phyloP scores from a whole-genome alignment of 1,140 invertebrate genomes.

The Sitophilus oryzae region DNA sequence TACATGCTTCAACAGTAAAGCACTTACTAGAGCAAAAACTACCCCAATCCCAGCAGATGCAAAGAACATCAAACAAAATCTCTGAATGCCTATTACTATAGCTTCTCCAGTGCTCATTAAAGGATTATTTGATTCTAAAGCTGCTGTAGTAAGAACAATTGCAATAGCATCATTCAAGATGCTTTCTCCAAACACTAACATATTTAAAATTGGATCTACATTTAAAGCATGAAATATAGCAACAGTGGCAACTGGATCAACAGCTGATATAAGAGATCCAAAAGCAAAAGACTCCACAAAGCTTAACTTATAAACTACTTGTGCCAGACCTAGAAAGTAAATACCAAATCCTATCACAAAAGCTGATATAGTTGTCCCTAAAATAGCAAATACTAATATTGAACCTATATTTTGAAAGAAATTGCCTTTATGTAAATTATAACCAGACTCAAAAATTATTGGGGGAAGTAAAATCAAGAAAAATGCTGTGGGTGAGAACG shows the following conservation, averaged over 20 bases:
- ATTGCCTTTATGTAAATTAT: slow-evolving; percentile 97
- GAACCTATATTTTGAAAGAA: slow-evolving; percentile 98
- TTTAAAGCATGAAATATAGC: slow-evolving; percentile 97
- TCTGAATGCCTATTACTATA: slow-evolving; percentile 81
- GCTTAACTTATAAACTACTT: slow-evolving; percentile 83
- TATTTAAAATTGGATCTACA: slow-evolving; percentile 92
- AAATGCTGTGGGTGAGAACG: slow-evolving; percentile 94
- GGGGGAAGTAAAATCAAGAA: slow-evolving; percentile 95
- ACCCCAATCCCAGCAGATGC: slow-evolving; percentile 97
- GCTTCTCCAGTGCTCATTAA: slow-evolving; percentile 70
- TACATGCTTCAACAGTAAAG: slow-evolving; percentile 90
- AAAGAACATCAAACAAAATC: slow-evolving; percentile 97
- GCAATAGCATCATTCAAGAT: slow-evolving; percentile 98
- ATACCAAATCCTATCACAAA: slow-evolving; percentile 90
- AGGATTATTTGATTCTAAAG: slow-evolving; percentile 69
- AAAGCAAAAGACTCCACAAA: slow-evolving; percentile 98
- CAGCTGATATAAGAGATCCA: slow-evolving; percentile 96
- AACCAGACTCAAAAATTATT: slow-evolving; percentile 98
- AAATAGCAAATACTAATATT: slow-evolving; percentile 91
- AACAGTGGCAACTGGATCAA: slow-evolving; percentile 96
- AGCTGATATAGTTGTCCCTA: slow-evolving; percentile 94
- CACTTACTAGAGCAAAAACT: slow-evolving; percentile 88
- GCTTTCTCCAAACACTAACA: slow-evolving; percentile 98
- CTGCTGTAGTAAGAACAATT: slow-evolving; percentile 91
- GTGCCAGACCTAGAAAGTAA: slow-evolving; percentile 84